These are phyloP conservation scores for Carduelis carduelis DNA, from an alignment of 2,797 vertebrate genomes.

Conservation along the genomic window DNA sequence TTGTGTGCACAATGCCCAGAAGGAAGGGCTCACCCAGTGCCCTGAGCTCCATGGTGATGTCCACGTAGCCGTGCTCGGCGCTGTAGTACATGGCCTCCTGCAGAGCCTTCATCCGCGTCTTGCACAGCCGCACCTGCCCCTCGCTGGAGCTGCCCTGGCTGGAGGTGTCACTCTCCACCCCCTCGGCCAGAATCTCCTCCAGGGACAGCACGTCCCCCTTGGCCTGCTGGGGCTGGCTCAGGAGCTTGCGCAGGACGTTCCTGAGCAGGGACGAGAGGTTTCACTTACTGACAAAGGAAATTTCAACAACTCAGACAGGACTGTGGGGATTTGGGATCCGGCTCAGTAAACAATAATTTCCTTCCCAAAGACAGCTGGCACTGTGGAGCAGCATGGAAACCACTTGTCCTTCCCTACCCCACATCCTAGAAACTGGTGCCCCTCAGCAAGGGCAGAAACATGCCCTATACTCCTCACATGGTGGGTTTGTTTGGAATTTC, in stretches of 20 bases:
- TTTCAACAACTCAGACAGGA: rapidly evolving
- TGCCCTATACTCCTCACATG: rapidly evolving
- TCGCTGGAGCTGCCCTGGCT: constrained; percentile 80
- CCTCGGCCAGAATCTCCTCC: constrained; percentile 96
- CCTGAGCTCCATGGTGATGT: constrained; percentile 96
- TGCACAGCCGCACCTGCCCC: constrained; percentile 84
- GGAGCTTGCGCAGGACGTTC: constrained; percentile 93
- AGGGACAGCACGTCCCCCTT: constrained; percentile 94
- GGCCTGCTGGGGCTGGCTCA: constrained; percentile 91
- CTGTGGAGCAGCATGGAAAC: not conserved
- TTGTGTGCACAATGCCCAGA: rapidly evolving
- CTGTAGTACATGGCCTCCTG: constrained; percentile 98
- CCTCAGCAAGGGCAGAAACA: not conserved
- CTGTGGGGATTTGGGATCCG: not conserved
- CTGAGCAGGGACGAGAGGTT: constrained; percentile 63
- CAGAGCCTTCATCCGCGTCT: constrained; percentile 90
- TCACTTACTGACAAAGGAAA: rapidly evolving
- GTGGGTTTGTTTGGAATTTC: not conserved
- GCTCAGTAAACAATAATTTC: not conserved
- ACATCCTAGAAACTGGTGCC: not conserved
- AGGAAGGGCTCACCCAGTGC: constrained; percentile 80
- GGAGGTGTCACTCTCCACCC: constrained; percentile 83
- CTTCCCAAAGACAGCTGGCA: not conserved
- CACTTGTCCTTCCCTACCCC: not conserved
- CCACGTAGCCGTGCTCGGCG: constrained; percentile 93